These are phyloP conservation scores for Eupithecia tripunctaria DNA, from an alignment of 2,888 invertebrate genomes.

Conservation along the genomic window DNA sequence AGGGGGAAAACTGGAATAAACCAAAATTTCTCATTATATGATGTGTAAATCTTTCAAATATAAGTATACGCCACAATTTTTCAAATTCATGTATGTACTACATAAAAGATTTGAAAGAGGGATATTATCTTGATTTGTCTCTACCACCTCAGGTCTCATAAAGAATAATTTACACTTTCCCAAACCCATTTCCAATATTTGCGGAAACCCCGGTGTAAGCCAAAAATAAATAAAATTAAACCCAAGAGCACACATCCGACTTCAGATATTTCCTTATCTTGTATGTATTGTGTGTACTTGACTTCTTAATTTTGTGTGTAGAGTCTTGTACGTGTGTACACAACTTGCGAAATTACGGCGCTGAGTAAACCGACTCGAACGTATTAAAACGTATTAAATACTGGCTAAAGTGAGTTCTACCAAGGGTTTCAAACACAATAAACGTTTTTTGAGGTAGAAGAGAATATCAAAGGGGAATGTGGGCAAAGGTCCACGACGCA, in stretches of 20 bases:
- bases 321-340: conserved; percentile 16
- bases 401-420: background rate
- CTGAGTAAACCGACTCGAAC: conserved; percentile 1
- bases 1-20: too few species aligned
- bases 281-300: conserved; percentile 13
- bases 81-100: too few species aligned
- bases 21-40: too few species aligned
- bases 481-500: too few species aligned
- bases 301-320: conserved; percentile 14
- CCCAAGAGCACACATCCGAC: conserved; percentile 7
- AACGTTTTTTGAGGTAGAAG: background rate
- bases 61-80: too few species aligned
- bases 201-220: background rate
- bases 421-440: background rate
- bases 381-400: background rate
- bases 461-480: background rate
- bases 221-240: conserved; percentile 20
- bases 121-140: background rate
- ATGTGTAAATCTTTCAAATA: too few species aligned
- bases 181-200: background rate
- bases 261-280: conserved; percentile 9
- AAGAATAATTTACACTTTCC: background rate
- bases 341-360: background rate
- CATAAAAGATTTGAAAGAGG: too few species aligned
- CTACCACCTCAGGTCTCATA: background rate